Evolutionary conservation across 2,888 invertebrate species (phyloP), one percentile per base, ranked within the genome.

Genomic region (Andrena dorsata): DNA sequence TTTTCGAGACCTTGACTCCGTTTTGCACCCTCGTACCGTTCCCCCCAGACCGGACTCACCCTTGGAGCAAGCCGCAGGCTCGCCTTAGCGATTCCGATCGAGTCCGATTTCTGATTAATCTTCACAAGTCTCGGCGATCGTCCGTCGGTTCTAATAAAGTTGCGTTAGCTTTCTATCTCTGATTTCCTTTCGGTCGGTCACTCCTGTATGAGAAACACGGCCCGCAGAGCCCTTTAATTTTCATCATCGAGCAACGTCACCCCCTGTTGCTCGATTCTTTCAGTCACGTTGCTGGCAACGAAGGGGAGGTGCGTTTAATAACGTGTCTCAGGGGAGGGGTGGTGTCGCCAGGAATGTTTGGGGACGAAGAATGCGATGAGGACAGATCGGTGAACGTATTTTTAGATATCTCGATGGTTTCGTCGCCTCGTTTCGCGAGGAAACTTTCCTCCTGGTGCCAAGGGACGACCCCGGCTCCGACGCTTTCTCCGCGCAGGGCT

Each of bases 1-100:
- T 85, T 82, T 70, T 58, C 72, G 6, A 47, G 76, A 76, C 80
- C 76, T 82, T 71, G 71, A 51, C 60, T 74, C 32, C 30, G 61
- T 53, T 56, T 6, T 10, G 4, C 53, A 16, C 23, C 16, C 10
- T 16, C 35, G 0, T 0, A n/a, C 41, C 20, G 20, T 23, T 16
- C n/a, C 20, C 0, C 2, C 20, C 6, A n/a, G 23, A 30, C 16
- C 13, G 13, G 0, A 26, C 30, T 69, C 28, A 20, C 26, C 30
- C 1, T 26, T 6, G 13, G 10, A 70, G 16, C 61, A 41, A 66
- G 47, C 51, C 66, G 49, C 26, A 13, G 8, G 8, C 28, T 72
- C 32, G 69, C 53, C 30, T 65, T 60, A 65, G 74, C 61, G 69
- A 60, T 51, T 70, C 56, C 26, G 60, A 61, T 35, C 70, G 63